Evolutionary conservation across 2,797 vertebrate genomes (phyloP), one percentile per base, ranked within the genome.

Genomic region (Ispidina lecontei): DNA sequence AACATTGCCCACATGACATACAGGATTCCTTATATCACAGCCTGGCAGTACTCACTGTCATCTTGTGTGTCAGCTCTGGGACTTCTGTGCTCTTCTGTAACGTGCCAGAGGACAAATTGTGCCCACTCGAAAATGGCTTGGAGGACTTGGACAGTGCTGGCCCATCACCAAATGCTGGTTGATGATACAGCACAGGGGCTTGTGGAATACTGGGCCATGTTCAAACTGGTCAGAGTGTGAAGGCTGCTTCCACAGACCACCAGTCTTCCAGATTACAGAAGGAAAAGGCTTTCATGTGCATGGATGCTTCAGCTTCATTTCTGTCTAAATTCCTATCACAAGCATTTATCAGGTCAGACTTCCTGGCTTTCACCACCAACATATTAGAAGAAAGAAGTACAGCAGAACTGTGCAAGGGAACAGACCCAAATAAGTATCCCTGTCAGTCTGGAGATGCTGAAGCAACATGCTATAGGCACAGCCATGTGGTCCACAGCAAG

Each of bases 151-250:
- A 9, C 14, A 44, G 54, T 3, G 54, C 37, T 63, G 39, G 14
- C 23, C 49, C 47, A 33, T 21, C 47, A 56, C 37, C 41, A 68
- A 63, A 22, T 74, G 28, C 8, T 69, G 56, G 22, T 6, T 77
- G 39, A 37, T 12, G 10, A 3, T 9, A n/a, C 43, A n/a, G 13
- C 62, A 69, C 8, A 59, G 12, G 21, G 19, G 6, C 22, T 31
- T 11, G 29, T 81, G 55, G 39, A 81, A 8, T 18, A 73, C 37
- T 12, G 22, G 28, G 35, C 14, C 11, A 7, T 41, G n/a, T 18
- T 74, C 47, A 59, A 0, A 0, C 33, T 6, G 7, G 52, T 44
- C 29, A 31, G 29, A 4, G 2, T 8, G 3, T 3, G 4, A 67
- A 44, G 44, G 29, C 18, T 67, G 20, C 58, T 82, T 55, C 5